Evolutionary conservation across 2,113 vertebrate genomes (phyloP).

Genomic region (Hyperopisus bebe): DNA sequence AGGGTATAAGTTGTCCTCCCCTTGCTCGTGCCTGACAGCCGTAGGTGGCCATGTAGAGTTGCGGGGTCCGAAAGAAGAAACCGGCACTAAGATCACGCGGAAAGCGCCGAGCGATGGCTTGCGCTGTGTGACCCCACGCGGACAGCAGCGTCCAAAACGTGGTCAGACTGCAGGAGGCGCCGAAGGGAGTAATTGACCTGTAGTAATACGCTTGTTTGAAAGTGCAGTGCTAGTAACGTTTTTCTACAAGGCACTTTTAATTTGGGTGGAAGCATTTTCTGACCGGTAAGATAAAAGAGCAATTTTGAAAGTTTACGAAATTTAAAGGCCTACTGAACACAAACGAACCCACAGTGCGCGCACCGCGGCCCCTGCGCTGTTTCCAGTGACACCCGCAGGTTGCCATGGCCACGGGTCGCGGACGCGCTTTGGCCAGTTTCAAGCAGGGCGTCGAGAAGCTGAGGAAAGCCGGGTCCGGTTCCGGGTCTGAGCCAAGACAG

Average conservation of each 20-base stretch:
- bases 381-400: background rate
- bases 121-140: background rate
- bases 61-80: background rate
- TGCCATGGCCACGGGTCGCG: slow-evolving; percentile 19
- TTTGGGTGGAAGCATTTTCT: background rate
- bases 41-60: background rate
- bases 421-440: slow-evolving; percentile 3
- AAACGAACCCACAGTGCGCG: background rate
- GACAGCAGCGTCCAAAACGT: background rate
- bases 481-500: background rate
- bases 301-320: background rate
- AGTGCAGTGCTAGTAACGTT: background rate
- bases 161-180: background rate
- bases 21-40: background rate
- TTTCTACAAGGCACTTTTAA: background rate
- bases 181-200: background rate
- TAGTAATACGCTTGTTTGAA: background rate
- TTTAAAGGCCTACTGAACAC: background rate
- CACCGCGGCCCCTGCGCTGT: background rate
- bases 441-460: slow-evolving; percentile 4
- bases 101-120: background rate
- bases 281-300: background rate
- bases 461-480: background rate
- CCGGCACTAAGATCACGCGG: background rate
- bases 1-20: background rate